Base-by-base conservation (phyloP, 2,113 vertebrate genomes). In the Hucho hucho region DNA sequence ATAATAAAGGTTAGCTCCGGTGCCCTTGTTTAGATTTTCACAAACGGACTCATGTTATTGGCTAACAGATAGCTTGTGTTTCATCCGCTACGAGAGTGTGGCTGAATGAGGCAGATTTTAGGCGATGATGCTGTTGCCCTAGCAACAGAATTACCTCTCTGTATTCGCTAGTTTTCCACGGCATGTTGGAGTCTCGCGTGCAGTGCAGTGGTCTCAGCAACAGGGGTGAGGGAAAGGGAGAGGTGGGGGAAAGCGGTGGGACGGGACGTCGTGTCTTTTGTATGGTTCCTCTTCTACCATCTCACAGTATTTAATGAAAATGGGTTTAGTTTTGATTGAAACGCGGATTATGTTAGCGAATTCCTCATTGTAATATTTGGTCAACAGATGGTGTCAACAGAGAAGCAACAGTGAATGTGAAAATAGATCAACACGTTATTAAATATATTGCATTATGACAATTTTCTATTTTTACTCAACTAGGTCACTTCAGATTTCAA, bases 91-190 rank as follows among this genome's bases (percentile, higher is more conserved):
- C 73, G 68, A 68, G 75, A 5, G 72, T 83, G 81, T 85, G 75
- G 72, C 79, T 79, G 73, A 53, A 32, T 28, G 28, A 56, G 47
- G 49, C 73, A 72, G 79, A 81, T 77, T 85, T 46, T 61, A 67
- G 65, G 2, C 24, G 86, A 84, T 73, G 77, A 67, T 74, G 78
- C 86, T 20, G 91, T 91, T 91, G 84, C 91, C 89, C 84, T 91
- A 84, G 91, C 90, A 92, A 92, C 84, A 88, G 81, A 89, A 79
- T 86, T 87, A 83, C 84, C 84, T 87, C 84, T 84, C 56, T 20
- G 75, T 79, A 69, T 83, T 74, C 82, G 81, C 83, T 88, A 85
- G 86, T 85, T 87, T 28, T 86, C 77, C 76, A 83, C 82, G 11
- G 64, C 64, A 67, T 67, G 73, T n/a, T 16, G 78, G 68, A 70